phyloP scores from a whole-genome alignment of 2,113 vertebrate genomes.

The Ivindomyrus marchei region DNA sequence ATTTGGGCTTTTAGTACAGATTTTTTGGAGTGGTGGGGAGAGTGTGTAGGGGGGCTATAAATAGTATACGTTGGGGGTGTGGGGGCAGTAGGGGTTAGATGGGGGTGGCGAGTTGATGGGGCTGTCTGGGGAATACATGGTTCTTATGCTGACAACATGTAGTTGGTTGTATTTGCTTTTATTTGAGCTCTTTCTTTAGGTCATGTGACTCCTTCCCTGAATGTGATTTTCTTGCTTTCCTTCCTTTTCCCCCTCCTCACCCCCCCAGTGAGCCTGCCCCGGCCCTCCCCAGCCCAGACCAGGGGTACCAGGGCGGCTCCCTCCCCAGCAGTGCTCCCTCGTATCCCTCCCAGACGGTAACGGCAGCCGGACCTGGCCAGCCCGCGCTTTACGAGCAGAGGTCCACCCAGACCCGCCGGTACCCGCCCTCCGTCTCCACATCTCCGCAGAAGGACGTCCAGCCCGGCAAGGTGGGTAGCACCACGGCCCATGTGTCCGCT shows the following conservation, averaged over 20 bases:
- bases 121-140: neutral
- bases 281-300: constrained; percentile 68
- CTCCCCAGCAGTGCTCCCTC: neutral
- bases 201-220: neutral
- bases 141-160: neutral
- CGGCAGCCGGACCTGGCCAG: constrained; percentile 29
- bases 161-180: neutral
- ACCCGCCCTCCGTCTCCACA: constrained; percentile 80
- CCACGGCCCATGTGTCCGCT: too few species aligned
- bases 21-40: neutral
- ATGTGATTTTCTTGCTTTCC: neutral
- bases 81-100: neutral
- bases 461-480: constrained; percentile 72
- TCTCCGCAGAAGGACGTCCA: constrained; percentile 93
- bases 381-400: constrained; percentile 83
- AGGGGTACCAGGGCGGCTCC: constrained; percentile 15
- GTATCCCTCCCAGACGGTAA: neutral
- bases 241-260: neutral
- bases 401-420: constrained; percentile 78
- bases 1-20: neutral
- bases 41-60: neutral
- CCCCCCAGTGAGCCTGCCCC: constrained; percentile 74
- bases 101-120: neutral
- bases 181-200: neutral
- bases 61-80: neutral